A percentile compares a stretch with the other conserved stretches of the same genome.
Evolutionary conservation across 2,888 invertebrate species (phyloP).

Genomic region (Caenorhabditis zanzibari): DNA sequence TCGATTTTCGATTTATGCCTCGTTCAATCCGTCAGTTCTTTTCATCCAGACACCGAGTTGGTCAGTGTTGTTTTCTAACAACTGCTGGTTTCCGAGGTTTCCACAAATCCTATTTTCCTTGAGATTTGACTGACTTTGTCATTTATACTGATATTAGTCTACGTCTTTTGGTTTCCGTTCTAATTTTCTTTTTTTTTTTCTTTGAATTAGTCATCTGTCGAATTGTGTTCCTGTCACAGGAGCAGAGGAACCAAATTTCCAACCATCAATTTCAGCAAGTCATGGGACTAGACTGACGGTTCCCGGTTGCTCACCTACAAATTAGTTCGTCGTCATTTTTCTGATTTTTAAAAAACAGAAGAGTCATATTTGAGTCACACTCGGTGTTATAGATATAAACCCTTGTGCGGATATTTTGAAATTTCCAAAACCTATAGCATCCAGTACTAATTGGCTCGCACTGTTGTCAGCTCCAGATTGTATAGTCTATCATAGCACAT

Average conservation of each 20-base stretch:
- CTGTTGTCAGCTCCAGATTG: too few relatives aligned
- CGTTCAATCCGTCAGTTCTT: background rate
- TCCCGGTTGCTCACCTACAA: slow-evolving; percentile 13
- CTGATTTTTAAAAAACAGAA: background rate
- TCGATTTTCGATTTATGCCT: background rate
- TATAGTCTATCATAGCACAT: too few relatives aligned
- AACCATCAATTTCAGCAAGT: background rate
- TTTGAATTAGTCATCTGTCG: background rate
- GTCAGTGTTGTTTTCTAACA: background rate
- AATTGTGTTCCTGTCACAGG: background rate
- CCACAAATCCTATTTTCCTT: slow-evolving; percentile 34
- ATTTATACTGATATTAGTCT: slow-evolving; percentile 18
- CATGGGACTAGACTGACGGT: slow-evolving; percentile 2
- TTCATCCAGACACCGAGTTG: background rate
- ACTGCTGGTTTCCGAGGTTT: slow-evolving; percentile 4
- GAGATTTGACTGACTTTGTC: slow-evolving; percentile 11
- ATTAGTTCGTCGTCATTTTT: background rate
- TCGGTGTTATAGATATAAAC: too few relatives aligned
- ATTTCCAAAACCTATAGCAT: too few relatives aligned
- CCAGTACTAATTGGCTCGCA: too few relatives aligned
- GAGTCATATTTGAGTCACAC: background rate
- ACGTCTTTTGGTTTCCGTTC: slow-evolving; percentile 13
- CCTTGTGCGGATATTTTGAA: too few relatives aligned
- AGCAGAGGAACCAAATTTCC: background rate
- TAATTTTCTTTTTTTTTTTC: slow-evolving; percentile 1